Conservation (phyloP, 1,140 invertebrate genomes). For the Pseudomyrmex pallidus region DNA sequence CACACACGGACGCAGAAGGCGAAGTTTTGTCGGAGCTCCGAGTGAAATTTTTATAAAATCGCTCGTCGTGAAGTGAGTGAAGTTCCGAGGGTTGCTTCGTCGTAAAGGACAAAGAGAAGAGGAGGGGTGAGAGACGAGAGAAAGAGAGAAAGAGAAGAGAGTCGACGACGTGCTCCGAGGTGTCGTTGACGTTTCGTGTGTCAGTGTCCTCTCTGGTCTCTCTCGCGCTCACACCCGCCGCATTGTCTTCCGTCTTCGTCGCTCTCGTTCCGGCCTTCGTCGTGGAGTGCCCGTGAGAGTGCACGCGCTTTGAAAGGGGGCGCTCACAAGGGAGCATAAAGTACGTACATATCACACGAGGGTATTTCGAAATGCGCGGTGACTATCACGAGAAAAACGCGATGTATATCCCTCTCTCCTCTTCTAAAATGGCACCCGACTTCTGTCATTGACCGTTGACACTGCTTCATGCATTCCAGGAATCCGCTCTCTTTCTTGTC, state of each 20-base stretch:
- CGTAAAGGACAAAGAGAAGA: background rate
- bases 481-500: too few relatives aligned
- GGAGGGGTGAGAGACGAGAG: background rate
- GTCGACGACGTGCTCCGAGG: slow-evolving; percentile 63
- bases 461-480: too few relatives aligned
- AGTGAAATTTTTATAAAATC: slow-evolving; percentile 22
- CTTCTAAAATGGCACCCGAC: too few relatives aligned
- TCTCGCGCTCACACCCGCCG: slow-evolving; percentile 25
- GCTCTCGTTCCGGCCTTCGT: background rate
- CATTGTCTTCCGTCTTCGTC: slow-evolving; percentile 12
- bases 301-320: slow-evolving; percentile 4
- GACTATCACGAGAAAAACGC: too few relatives aligned
- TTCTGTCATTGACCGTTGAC: too few relatives aligned
- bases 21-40: background rate
- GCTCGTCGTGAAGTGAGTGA: slow-evolving; percentile 6
- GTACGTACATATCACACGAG: background rate
- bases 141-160: slow-evolving; percentile 9
- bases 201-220: slow-evolving; percentile 75
- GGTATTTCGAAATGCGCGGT: background rate
- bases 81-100: background rate
- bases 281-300: slow-evolving; percentile 17
- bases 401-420: too few relatives aligned
- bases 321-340: background rate
- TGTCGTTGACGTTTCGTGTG: slow-evolving; percentile 80
- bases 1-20: background rate